Base-by-base conservation (phyloP, 2,113 vertebrate genomes). In the Pelusios castaneus region DNA sequence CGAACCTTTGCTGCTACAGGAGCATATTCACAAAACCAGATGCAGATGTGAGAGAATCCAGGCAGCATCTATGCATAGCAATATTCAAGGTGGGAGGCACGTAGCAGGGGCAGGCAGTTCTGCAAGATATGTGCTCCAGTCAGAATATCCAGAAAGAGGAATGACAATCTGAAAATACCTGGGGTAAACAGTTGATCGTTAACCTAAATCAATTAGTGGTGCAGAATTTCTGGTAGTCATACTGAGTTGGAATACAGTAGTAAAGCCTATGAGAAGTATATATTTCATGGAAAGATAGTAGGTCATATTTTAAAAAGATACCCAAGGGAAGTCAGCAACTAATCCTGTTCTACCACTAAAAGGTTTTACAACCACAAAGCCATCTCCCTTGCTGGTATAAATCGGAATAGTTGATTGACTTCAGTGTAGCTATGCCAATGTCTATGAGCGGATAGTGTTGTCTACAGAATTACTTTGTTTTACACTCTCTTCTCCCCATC, bases 361-460 rank as follows among this genome's bases (percentile, higher is more conserved):
- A 80, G 67, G 60, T 91, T 85, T 84, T 89, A 55, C 51, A 92
- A 56, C 31, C 67, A 89, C 9, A 52, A 55, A 87, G 45, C 43
- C 63, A 80, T 87, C 84, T 77, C 21, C 34, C 67, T 93, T 86
- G 14, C 76, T 95, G 85, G 55, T 73, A 87, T 29, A 70, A 7
- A 52, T 22, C 41, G 41, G 29, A 8, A 17, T 75, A 51, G 79
- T 63, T 80, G 78, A 47, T 2, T 84, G 84, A 89, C 67, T 83
- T 86, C 58, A 92, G 51, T 89, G 51, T 70, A 94, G 91, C 91
- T 85, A 82, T 94, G 89, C 1, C 91, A 89, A 92, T 93, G 91
- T 94, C 89, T 0, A 0, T 86, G 81, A 92, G 24, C 81, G 94
- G 78, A 79, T 29, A 88, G 75, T 76, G 17, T 83, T 90, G 55